A percentile compares a stretch with the other conserved stretches of the same genome.
Evolutionary conservation across 2,888 invertebrate species (phyloP).

Genomic region (Catocala fraxini): DNA sequence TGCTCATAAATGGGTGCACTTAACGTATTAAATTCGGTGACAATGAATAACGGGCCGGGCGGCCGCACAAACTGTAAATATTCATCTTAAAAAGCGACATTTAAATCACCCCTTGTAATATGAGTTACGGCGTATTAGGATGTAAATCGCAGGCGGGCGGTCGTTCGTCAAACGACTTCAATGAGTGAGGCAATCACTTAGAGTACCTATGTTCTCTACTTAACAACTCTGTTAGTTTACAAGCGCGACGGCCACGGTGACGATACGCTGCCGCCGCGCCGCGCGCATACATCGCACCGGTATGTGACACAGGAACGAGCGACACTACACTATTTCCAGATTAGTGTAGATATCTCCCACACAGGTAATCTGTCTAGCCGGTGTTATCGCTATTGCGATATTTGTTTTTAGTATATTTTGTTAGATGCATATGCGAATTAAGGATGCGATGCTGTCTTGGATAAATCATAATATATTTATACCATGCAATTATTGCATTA

Average conservation of each 20-base stretch:
- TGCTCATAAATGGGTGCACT: constrained; percentile 75
- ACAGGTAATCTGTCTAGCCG: no score
- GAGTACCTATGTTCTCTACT: constrained; percentile 70
- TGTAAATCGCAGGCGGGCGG: constrained; percentile 69
- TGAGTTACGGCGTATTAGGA: constrained; percentile 79
- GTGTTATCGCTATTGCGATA: no score
- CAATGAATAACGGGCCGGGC: constrained; percentile 72
- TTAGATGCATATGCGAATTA: no score
- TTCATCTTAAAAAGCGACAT: constrained; percentile 79
- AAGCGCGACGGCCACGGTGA: constrained; percentile 6
- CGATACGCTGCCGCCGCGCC: no score
- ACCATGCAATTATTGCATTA: no score
- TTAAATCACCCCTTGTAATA: constrained; percentile 81
- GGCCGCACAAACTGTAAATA: constrained; percentile 64
- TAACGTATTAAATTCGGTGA: constrained; percentile 81
- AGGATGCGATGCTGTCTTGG: no score
- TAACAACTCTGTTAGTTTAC: constrained; percentile 62
- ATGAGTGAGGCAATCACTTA: constrained; percentile 81
- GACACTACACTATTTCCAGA: neutral
- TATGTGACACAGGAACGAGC: neutral
- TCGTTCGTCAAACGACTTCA: constrained; percentile 75
- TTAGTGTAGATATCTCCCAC: no score
- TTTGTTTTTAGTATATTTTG: no score
- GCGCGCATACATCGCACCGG: neutral
- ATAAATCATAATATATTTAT: no score